A percentile compares a stretch with the other conserved stretches of the same genome.
Conservation (phyloP, 2,888 invertebrate genomes). For the Acrobasis repandana region DNA sequence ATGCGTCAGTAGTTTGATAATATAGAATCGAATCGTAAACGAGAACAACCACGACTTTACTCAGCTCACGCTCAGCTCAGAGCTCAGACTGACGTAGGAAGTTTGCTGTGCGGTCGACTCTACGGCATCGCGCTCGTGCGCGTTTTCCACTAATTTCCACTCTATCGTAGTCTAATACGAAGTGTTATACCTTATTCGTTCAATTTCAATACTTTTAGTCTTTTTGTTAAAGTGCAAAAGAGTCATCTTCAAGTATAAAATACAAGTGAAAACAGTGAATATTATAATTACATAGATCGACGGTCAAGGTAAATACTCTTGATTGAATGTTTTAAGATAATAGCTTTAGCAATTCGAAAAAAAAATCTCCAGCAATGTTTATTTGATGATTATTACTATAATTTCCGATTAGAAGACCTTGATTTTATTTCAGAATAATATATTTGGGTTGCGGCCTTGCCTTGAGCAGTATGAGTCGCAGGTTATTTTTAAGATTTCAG, state of each 20-base stretch:
- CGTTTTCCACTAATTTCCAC: slow-evolving; percentile 19
- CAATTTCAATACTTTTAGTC: background rate
- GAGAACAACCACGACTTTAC: background rate
- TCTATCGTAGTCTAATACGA: background rate
- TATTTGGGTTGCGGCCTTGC: slow-evolving; percentile 74
- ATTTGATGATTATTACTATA: slow-evolving; percentile 11
- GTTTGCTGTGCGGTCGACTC: slow-evolving; percentile 9
- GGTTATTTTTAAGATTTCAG: slow-evolving; percentile 71
- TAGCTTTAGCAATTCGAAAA: background rate
- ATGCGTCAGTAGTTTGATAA: slow-evolving; percentile 14
- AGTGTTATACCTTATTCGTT: background rate
- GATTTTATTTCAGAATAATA: slow-evolving; percentile 67
- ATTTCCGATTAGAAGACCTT: slow-evolving; percentile 52
- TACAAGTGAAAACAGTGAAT: slow-evolving; percentile 1
- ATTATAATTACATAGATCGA: background rate
- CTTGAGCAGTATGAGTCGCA: slow-evolving; percentile 69
- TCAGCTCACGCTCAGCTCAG: background rate
- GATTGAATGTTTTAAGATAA: background rate
- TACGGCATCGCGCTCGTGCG: background rate
- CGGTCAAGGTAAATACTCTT: slow-evolving; percentile 13
- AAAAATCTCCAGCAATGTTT: background rate
- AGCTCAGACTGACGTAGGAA: slow-evolving; percentile 12
- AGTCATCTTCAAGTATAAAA: background rate
- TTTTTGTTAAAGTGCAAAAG: slow-evolving; percentile 7
- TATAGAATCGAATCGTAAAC: background rate